These are phyloP conservation scores for Sebastes wilsoni DNA, from an alignment of 2,797 vertebrate species.

Conservation along the genomic window DNA sequence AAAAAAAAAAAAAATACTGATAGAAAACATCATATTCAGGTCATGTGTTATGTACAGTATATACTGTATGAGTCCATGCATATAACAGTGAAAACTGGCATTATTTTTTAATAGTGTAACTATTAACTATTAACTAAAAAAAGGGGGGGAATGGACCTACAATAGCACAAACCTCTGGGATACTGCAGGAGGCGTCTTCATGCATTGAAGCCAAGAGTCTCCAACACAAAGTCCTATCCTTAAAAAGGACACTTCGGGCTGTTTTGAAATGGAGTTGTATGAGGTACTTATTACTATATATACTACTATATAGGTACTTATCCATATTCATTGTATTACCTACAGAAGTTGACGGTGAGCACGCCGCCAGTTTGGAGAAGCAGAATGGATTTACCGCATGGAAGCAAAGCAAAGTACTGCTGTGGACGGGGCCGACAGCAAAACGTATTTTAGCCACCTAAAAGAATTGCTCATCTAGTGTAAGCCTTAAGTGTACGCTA, in stretches of 20 bases:
- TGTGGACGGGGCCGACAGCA: no score
- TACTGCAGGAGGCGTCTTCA: background rate
- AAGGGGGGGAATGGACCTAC: no score
- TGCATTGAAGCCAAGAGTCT: background rate
- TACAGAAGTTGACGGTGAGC: background rate
- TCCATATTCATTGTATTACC: background rate
- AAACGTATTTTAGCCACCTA: no score
- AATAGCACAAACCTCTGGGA: background rate
- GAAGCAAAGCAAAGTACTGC: no score
- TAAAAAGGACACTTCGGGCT: background rate
- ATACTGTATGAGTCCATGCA: background rate
- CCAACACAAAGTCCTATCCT: background rate
- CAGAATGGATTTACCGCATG: no score
- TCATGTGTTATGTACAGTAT: background rate
- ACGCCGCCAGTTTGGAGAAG: no score
- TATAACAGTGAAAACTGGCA: background rate
- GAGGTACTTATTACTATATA: background rate
- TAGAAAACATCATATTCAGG: background rate
- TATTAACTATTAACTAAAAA: background rate
- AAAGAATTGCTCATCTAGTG: no score
- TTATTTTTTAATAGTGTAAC: background rate
- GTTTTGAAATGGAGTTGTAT: background rate
- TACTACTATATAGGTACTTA: background rate
- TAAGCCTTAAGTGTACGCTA: no score
- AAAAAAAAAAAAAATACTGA: background rate